These are phyloP conservation scores for Anguilla rostrata DNA, from an alignment of 2,113 vertebrate genomes.

Conservation along the genomic window DNA sequence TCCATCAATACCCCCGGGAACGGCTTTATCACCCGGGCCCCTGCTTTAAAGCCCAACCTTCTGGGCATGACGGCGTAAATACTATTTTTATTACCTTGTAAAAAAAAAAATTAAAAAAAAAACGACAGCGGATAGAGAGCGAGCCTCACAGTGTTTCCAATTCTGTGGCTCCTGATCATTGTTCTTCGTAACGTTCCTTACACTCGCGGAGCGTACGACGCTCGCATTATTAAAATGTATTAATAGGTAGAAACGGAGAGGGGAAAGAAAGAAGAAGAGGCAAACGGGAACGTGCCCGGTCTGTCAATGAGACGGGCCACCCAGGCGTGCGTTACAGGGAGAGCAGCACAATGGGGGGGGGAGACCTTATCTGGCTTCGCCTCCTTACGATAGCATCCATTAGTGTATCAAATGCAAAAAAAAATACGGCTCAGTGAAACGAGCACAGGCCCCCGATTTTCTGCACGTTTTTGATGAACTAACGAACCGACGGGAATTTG, in stretches of 20 bases:
- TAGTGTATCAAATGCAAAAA: slow-evolving; percentile 11
- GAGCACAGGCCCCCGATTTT: background rate
- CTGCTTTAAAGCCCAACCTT: slow-evolving; percentile 4
- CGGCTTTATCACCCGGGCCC: slow-evolving; percentile 22
- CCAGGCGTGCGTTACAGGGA: background rate
- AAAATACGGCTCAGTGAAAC: background rate
- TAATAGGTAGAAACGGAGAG: slow-evolving; percentile 4
- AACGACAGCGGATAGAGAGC: slow-evolving; percentile 4
- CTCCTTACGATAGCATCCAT: background rate
- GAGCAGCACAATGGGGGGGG: background rate
- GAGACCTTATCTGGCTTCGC: background rate
- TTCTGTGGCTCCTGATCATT: slow-evolving; percentile 5
- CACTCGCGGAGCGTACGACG: background rate
- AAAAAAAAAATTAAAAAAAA: slow-evolving; percentile 17
- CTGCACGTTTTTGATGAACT: slow-evolving; percentile 23
- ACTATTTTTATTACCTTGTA: slow-evolving; percentile 23
- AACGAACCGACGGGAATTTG: slow-evolving; percentile 3
- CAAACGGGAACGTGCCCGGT: background rate
- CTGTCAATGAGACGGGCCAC: background rate
- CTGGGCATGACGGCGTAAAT: slow-evolving; percentile 21
- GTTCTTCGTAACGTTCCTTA: background rate
- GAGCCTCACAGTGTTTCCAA: slow-evolving; percentile 5
- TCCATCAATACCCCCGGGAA: background rate
- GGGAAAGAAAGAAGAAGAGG: background rate
- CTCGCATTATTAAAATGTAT: slow-evolving; percentile 13